These are phyloP conservation scores for Acrocephalus kingi DNA, from an alignment of 2,113 vertebrate species.

Conservation along the genomic window DNA sequence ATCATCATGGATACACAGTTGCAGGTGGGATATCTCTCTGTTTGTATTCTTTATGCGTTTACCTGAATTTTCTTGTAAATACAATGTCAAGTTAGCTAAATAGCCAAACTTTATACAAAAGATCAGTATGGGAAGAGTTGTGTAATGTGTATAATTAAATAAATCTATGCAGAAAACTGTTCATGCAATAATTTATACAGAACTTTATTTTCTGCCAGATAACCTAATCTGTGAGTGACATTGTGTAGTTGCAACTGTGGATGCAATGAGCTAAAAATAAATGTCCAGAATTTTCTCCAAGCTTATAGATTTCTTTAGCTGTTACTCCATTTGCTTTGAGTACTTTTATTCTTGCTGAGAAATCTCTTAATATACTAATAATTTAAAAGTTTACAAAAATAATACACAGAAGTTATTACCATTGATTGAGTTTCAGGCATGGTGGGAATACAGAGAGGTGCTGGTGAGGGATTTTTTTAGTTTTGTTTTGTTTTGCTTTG, in stretches of 20 bases:
- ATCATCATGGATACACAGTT: background rate
- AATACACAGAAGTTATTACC: background rate
- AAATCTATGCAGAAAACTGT: background rate
- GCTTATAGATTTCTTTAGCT: background rate
- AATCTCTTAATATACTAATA: background rate
- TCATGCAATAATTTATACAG: background rate
- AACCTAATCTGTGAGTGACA: background rate
- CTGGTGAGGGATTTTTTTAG: background rate
- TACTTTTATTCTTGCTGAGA: background rate
- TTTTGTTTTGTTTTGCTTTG: background rate
- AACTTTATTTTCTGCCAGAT: background rate
- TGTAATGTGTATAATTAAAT: background rate
- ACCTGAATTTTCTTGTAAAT: background rate
- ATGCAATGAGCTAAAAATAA: background rate
- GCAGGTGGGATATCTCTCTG: background rate
- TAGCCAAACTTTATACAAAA: background rate
- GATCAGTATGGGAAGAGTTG: background rate
- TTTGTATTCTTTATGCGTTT: background rate
- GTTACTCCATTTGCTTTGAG: background rate
- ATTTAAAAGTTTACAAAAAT: background rate
- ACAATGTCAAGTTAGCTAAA: background rate
- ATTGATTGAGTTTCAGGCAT: background rate
- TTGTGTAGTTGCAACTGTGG: background rate
- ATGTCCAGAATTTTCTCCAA: background rate
- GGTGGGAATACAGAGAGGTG: background rate